Conservation (phyloP, 2,888 invertebrate genomes). For the Apamea monoglypha region DNA sequence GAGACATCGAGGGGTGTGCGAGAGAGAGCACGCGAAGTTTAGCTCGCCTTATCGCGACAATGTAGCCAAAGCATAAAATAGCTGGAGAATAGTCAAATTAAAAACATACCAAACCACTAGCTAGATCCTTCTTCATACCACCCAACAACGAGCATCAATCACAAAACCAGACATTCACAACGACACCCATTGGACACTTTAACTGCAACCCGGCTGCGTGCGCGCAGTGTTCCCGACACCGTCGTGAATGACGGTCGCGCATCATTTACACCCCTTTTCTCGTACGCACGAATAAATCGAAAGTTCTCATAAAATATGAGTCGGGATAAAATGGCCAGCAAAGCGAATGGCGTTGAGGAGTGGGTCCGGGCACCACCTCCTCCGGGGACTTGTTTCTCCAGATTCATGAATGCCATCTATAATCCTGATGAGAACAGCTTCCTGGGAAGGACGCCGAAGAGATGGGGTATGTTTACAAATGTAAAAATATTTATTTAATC, state of each 20-base stretch:
- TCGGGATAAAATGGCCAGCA: conserved; percentile 74
- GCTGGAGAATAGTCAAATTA: background rate
- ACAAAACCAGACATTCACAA: conserved; percentile 35
- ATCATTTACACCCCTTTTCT: conserved; percentile 14
- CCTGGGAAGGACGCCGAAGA: conserved; percentile 83
- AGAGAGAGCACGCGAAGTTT: background rate
- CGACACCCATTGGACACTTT: conserved; percentile 30
- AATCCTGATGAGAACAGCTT: conserved; percentile 84
- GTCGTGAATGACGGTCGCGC: conserved; percentile 70
- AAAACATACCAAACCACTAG: background rate
- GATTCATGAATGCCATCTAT: conserved; percentile 78
- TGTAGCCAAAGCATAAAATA: background rate
- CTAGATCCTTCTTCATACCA: background rate
- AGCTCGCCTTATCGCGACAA: background rate
- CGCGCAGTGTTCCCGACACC: conserved; percentile 72
- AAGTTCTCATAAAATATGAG: background rate
- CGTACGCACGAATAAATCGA: conserved; percentile 21
- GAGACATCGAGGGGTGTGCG: background rate
- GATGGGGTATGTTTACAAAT: conserved; percentile 83
- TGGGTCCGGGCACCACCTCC: conserved; percentile 84
- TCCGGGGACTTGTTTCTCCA: conserved; percentile 73
- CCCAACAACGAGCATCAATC: conserved; percentile 44
- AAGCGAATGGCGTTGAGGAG: conserved; percentile 83
- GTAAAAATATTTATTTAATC: background rate
- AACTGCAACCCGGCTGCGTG: conserved; percentile 68